Evolutionary conservation across 1,140 invertebrate genomes (phyloP), one percentile per base, ranked within the genome.

Genomic region (Saccostrea echinata): DNA sequence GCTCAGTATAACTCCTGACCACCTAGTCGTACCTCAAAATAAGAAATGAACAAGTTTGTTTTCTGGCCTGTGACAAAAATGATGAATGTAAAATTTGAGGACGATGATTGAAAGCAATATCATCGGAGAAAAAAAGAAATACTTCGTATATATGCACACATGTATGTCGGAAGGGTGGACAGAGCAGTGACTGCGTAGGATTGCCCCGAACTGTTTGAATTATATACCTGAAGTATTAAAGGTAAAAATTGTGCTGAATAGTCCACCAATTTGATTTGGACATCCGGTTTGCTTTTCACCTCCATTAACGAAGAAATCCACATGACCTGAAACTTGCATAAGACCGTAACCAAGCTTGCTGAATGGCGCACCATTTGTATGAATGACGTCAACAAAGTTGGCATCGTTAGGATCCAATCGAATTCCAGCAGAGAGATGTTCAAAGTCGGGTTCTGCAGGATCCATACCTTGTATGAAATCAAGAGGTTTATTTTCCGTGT

Each of bases 321-420:
- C 97, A 92, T 98, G 97, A 51, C 92, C 92, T 27, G 85, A 88
- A 27, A 80, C 90, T n/a, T 90, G 64, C 64, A 90, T 86, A 33
- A 92, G 68, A 12, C 92, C 91, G 1, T 98, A 0, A 97, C 98
- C 96, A 97, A 89, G 89, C 30, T 57, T 30, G 21, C 16, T 30
- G 16, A 98, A 0, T 97, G 92, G 85, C 6, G 89, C 89, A 35
- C 98, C 98, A 94, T 99, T 98, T 6, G 97, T 98, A 93, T 99
- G 98, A 86, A 98, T 97, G 3, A 98, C 96, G 92, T 93, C 93
- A 27, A 93, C 92, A 88, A 93, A 93, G 89, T 96, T 95, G 3
- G 98, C 98, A 93, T 99, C 98, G 8, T 96, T 96, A 8, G 96
- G 96, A 94, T 99, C 98, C 21, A 99, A 95, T 0, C 98, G 96